Percentiles rank a stretch among this genome's conserved stretches.
Conservation (phyloP, 2,888 invertebrate species). For the Alloscopus bannaensis region DNA sequence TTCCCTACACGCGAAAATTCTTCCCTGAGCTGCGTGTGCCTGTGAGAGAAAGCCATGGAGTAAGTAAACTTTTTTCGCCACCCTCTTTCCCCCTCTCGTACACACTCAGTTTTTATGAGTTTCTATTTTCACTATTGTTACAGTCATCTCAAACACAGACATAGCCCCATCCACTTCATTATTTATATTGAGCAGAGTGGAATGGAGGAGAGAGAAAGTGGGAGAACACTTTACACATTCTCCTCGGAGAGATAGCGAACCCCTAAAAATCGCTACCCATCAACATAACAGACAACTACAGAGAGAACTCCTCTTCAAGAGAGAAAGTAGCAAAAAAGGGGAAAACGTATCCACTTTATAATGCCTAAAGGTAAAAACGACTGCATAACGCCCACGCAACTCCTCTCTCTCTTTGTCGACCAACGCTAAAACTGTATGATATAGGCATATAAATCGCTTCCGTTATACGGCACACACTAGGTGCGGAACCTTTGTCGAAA, state of each 20-base stretch:
- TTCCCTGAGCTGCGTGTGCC: no score
- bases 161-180: constrained; percentile 45
- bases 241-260: not conserved
- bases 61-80: no score
- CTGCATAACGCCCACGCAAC: constrained; percentile 63
- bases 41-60: no score
- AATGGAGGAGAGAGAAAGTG: constrained; percentile 9
- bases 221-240: constrained; percentile 13
- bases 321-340: no score
- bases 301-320: no score
- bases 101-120: no score
- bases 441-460: not conserved
- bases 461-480: not conserved
- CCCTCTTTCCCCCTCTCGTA: no score
- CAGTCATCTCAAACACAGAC: constrained; percentile 19
- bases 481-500: no score
- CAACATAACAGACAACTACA: constrained; percentile 11
- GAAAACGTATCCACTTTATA: no score
- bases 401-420: not conserved
- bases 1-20: no score
- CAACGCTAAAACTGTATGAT: not conserved
- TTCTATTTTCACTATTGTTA: constrained; percentile 9
- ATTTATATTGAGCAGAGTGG: constrained; percentile 43
- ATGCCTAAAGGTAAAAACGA: constrained; percentile 31
- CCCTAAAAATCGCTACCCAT: not conserved